Evolutionary conservation across 2,797 vertebrate genomes (phyloP), one percentile per base, ranked within the genome.

Genomic region (Chloroceryle amazona): DNA sequence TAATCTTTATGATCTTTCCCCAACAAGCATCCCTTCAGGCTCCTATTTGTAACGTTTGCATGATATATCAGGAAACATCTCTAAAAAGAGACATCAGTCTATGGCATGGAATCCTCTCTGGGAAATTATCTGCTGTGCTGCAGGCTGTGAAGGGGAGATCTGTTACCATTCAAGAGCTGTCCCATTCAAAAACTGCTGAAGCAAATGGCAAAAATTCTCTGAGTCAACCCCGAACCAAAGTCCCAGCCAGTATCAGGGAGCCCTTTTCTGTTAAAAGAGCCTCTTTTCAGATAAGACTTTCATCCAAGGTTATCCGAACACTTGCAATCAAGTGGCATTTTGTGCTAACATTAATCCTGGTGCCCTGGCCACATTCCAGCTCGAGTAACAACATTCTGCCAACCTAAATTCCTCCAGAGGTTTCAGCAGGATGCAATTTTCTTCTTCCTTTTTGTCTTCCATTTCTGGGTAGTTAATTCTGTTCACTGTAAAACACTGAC

Each of bases 261-360:
- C 33, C n/a, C 72, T 94, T 51, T 91, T 90, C 89, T 81, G n/a
- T 94, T 29, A 95, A 47, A 93, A 92, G 94, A 96, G 83, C 63
- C 71, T 95, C 91, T 94, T 93, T 93, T 90, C 90, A 85, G 88
- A 82, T 92, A 74, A 97, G 86, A 96, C 91, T 93, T 97, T 90
- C 74, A 96, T 85, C 91, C 96, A 96, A 94, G 94, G 96, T 96
- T 96, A 96, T 89, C 86, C 1, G 28, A 96, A 92, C 87, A 80
- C 86, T 95, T 83, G 88, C 89, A 96, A 74, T 87, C 95, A 95
- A 96, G 90, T 80, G 78, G 86, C 88, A 94, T 93, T 96, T 93
- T 94, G 75, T 92, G 83, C 93, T 92, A 97, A 92, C 93, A 93
- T 93, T 95, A 97, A 96, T 97, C 93, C 90, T 62, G 47, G 47